Conservation (phyloP, 2,797 vertebrate genomes). For the Synanceia verrucosa region DNA sequence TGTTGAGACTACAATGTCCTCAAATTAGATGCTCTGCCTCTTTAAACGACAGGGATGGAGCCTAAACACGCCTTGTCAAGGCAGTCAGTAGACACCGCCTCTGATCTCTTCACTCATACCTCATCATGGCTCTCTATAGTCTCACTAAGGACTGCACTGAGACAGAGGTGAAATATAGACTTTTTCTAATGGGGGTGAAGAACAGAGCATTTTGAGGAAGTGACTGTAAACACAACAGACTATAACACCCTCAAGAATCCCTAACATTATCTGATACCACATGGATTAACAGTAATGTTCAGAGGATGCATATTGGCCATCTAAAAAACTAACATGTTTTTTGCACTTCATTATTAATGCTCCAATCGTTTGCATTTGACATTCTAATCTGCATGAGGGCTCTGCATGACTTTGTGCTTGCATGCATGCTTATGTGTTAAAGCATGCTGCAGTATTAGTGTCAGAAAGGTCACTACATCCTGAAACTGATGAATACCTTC, state of each 20-base stretch:
- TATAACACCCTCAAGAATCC: background rate
- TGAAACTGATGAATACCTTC: constrained; percentile 67
- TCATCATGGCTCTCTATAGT: constrained; percentile 22
- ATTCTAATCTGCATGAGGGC: background rate
- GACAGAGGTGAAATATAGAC: background rate
- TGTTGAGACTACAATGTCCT: constrained; percentile 68
- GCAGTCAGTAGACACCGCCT: constrained; percentile 43
- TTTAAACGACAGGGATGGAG: constrained; percentile 59
- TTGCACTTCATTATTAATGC: background rate
- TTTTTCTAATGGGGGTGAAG: constrained; percentile 8
- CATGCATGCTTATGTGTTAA: background rate
- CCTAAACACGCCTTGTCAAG: constrained; percentile 52
- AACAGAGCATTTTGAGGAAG: background rate
- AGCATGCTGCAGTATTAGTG: background rate
- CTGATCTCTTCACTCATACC: constrained; percentile 38
- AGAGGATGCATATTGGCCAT: background rate
- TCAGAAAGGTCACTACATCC: constrained; percentile 59
- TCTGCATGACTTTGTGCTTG: background rate
- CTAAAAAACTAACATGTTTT: background rate
- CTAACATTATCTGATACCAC: background rate
- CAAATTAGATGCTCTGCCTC: constrained; percentile 69
- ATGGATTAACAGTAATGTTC: background rate
- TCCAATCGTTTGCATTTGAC: background rate
- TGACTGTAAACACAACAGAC: background rate
- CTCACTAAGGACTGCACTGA: constrained; percentile 5